Base-by-base conservation (phyloP, 2,888 invertebrate genomes). In the Philhelius pedissequus region DNA sequence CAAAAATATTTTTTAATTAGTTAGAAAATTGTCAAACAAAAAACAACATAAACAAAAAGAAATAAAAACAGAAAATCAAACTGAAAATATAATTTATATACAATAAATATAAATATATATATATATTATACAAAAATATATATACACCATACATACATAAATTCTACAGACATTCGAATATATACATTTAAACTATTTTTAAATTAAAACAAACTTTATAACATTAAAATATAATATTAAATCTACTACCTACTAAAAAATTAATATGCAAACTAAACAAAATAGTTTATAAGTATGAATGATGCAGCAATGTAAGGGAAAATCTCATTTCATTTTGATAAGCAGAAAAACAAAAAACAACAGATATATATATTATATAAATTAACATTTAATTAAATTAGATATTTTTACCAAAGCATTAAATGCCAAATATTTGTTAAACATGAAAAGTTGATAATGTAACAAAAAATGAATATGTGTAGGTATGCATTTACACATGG, bases 291-390 rank as follows among this genome's bases (percentile, higher is more conserved):
- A 82, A 82, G 80, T 70, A n/a, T n/a, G 50, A 78, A 74, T 68
- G 69, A 70, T 73, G 77, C 45, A 81, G 74, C 64, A 74, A 74
- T 82, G 54, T 86, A 86, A 81, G 74, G 74, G 77, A 82, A 77
- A 78, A 86, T 86, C 77, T 86, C 81, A 82, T 71, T 84, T 84
- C 84, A 76, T 84, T 80, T 84, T 84, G 79, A 80, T 79, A 80
- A 68, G 40, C 30, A 82, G 43, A n/a, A 66, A 66, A 40, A 48
- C 7, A 74, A 54, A 80, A 15, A 77, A 40, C 18, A 40, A 76
- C 68, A 66, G 52, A 81, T 73, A 66, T 32, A 95, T 45, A 95
- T 96, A 88, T n/a, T 56, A 83, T 66, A 78, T 82, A 70, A n/a
- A n/a, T 73, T 73, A 71, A 77, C 73, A 62, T 73, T 58, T 76